Percentiles rank a stretch among this genome's conserved stretches.
Conservation (phyloP, 2,113 vertebrate genomes). For the Urocitellus parryii region DNA sequence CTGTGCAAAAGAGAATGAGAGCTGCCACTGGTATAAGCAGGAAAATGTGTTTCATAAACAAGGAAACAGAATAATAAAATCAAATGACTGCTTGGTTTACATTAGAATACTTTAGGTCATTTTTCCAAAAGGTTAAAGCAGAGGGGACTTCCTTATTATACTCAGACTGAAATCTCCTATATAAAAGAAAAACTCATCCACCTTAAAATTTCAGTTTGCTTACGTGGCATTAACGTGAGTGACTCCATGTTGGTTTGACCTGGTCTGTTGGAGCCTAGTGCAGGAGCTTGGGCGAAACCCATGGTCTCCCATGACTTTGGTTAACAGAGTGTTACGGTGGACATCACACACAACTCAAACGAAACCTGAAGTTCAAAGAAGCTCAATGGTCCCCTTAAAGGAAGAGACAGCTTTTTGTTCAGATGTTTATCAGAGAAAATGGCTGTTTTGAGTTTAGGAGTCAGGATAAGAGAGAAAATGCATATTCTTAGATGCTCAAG, state of each 20-base stretch:
- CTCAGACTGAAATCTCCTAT: neutral
- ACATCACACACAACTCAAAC: neutral
- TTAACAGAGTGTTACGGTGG: neutral
- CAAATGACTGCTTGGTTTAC: neutral
- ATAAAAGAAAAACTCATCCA: neutral
- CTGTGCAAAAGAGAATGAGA: no score
- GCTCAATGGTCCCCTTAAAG: rapidly evolving
- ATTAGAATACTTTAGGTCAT: no score
- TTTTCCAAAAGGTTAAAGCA: neutral
- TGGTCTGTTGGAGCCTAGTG: neutral
- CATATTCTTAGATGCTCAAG: neutral
- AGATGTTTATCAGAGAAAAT: neutral
- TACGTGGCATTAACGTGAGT: neutral
- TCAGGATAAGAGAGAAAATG: neutral
- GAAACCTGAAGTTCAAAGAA: neutral
- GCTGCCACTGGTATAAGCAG: no score
- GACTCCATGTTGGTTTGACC: neutral
- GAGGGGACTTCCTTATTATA: no score
- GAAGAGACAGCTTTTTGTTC: neutral
- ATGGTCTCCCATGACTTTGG: neutral
- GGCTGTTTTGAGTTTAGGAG: neutral
- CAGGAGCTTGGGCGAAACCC: no score
- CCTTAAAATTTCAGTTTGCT: neutral
- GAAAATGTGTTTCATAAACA: neutral
- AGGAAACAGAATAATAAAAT: neutral